These are phyloP conservation scores for Acrocephalus kingi DNA, from an alignment of 2,113 vertebrate genomes.

Conservation along the genomic window DNA sequence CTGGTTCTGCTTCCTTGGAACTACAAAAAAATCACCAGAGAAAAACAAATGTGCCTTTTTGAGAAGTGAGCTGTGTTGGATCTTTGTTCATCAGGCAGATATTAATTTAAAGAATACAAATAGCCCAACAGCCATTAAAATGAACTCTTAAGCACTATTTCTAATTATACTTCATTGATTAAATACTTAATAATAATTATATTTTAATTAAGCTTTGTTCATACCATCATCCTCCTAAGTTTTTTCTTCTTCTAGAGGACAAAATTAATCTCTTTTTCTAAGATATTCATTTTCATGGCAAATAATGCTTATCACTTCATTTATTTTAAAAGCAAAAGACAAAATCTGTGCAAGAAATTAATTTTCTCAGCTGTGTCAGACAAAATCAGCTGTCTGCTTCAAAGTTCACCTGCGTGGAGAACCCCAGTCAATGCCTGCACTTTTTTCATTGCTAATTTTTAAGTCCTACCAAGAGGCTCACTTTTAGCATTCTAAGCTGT, in stretches of 20 bases:
- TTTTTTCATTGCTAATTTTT: not conserved
- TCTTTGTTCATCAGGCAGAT: constrained; percentile 31
- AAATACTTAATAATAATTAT: not conserved
- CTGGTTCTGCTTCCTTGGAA: not conserved
- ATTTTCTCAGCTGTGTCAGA: not conserved
- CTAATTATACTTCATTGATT: constrained; percentile 49
- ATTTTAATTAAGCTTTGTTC: constrained; percentile 46
- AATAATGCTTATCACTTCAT: constrained; percentile 16
- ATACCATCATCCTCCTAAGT: not conserved
- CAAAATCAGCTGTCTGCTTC: not conserved
- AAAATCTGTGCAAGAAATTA: not conserved
- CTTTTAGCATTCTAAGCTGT: not conserved
- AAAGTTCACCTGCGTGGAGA: not conserved
- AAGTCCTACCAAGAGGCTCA: not conserved
- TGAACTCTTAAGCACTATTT: constrained; percentile 29
- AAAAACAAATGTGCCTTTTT: not conserved
- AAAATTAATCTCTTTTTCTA: not conserved
- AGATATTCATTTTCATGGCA: not conserved
- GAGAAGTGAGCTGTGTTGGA: constrained; percentile 12
- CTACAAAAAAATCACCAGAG: not conserved
- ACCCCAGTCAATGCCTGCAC: not conserved
- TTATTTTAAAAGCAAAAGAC: constrained; percentile 38
- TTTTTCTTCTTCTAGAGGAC: not conserved
- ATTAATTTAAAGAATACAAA: constrained; percentile 58
- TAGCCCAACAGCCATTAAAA: not conserved